Evolutionary conservation across 2,888 invertebrate genomes (phyloP), one percentile per base, ranked within the genome.

Genomic region (Oxystoma pomonae): DNA sequence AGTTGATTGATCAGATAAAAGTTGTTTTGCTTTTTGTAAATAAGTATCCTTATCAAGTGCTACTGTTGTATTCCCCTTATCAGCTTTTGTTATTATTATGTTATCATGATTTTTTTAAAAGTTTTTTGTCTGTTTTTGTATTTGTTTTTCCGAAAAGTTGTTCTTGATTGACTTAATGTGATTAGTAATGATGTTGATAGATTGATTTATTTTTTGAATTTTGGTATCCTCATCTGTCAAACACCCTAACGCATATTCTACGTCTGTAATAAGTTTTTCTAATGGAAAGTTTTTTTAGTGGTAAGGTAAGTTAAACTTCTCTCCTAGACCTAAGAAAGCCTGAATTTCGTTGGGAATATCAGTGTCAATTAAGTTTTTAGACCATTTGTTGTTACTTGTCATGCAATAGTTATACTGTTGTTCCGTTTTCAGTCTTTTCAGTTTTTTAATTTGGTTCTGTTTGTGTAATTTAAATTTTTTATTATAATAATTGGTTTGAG

Each of bases 51-150:
- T 56, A 16, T 18, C 19, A n/a, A 56, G 19, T 1, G 20, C 20
- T 7, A 56, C 16, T 56, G 56, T 56, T 56, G 56, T 18, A 56
- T 17, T 56, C 16, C 56, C 56, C 20, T 56, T 56, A 19, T 56
- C 56, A 18, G 56, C 56, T 56, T 56, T 56, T 56, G 56, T 56
- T 20, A 56, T 20, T 2, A 56, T 56, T 2, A 56, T 56, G 19
- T 56, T 19, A 16, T 19, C 19, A n/a, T 56, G 56, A 12, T 56
- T 56, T n/a, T 56, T 56, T 9, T 18, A 56, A 56, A 20, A 56
- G 56, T 18, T 56, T 9, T 56, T 56, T 56, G 56, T 56, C 16
- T 56, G 16, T 56, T 20, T 56, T 18, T 20, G 19, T 16, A 56
- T 56, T 19, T 18, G 56, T 56, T 56, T 2, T 5, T 56, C 35